A percentile compares a stretch with the other conserved stretches of the same genome.
Conservation (phyloP, 2,797 vertebrate genomes). For the Melopsittacus undulatus region DNA sequence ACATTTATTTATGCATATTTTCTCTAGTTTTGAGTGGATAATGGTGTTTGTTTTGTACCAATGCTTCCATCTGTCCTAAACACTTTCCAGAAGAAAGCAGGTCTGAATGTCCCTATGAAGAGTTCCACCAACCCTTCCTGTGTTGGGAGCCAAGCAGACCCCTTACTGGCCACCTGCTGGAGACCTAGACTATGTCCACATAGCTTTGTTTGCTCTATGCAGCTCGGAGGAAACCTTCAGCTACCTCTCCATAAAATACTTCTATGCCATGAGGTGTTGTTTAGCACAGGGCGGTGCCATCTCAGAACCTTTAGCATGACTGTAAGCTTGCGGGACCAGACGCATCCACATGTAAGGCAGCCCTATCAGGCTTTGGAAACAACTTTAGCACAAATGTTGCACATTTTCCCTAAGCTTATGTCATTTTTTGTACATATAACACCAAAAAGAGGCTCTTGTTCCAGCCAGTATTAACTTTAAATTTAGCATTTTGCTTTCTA, state of each 20-base stretch:
- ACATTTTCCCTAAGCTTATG: background rate
- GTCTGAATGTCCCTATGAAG: background rate
- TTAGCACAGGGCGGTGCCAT: background rate
- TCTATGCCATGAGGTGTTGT: background rate
- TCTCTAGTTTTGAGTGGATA: background rate
- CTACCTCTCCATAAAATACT: background rate
- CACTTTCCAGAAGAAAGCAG: background rate
- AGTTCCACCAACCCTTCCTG: background rate
- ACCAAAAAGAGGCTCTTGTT: background rate
- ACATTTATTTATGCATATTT: background rate
- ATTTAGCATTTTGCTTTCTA: background rate
- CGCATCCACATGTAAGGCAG: rapidly evolving
- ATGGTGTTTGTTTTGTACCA: background rate
- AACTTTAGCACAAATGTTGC: background rate
- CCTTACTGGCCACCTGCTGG: background rate
- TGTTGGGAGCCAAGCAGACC: rapidly evolving
- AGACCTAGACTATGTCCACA: background rate
- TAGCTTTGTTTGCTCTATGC: background rate
- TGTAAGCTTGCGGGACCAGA: background rate
- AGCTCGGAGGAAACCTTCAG: background rate
- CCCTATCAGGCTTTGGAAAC: background rate
- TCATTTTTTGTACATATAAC: background rate
- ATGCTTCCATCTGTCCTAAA: background rate
- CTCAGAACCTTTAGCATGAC: background rate
- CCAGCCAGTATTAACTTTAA: background rate